Evolutionary conservation across 2,888 invertebrate genomes (phyloP).

Genomic region (Perdita meconis): DNA sequence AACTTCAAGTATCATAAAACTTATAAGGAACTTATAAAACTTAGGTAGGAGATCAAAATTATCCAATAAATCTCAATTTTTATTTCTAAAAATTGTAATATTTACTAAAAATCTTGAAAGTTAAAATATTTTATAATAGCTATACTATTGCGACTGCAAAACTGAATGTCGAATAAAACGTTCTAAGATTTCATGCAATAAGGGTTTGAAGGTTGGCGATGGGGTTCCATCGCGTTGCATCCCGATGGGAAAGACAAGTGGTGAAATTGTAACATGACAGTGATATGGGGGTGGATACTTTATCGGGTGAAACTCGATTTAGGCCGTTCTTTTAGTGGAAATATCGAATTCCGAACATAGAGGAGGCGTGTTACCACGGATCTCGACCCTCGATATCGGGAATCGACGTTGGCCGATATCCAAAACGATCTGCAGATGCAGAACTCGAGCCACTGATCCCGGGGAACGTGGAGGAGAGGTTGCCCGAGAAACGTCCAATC

Average conservation of each 20-base stretch:
- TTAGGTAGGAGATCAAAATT: too few species aligned
- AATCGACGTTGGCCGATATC: constrained; percentile 75
- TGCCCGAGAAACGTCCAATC: constrained; percentile 63
- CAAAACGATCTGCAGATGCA: constrained; percentile 73
- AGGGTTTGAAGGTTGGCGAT: not conserved
- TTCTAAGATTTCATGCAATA: not conserved
- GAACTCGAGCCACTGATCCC: constrained; percentile 59
- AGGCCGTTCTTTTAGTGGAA: constrained; percentile 41
- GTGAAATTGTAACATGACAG: constrained; percentile 17
- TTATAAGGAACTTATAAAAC: too few species aligned
- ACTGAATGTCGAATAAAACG: not conserved
- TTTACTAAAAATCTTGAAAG: too few species aligned
- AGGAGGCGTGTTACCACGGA: constrained; percentile 52
- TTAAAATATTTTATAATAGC: too few species aligned
- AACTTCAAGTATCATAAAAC: too few species aligned
- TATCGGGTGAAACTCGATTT: constrained; percentile 27
- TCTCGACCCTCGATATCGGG: constrained; percentile 70
- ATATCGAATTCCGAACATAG: constrained; percentile 51
- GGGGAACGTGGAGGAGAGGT: constrained; percentile 45
- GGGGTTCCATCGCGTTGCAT: not conserved
- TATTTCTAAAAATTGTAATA: too few species aligned
- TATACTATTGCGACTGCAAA: too few species aligned
- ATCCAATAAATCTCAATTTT: too few species aligned
- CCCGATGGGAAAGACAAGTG: not conserved
- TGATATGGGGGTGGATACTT: constrained; percentile 12